These are phyloP conservation scores for Hipposideros larvatus DNA, from an alignment of 2,797 vertebrate genomes.

Conservation along the genomic window DNA sequence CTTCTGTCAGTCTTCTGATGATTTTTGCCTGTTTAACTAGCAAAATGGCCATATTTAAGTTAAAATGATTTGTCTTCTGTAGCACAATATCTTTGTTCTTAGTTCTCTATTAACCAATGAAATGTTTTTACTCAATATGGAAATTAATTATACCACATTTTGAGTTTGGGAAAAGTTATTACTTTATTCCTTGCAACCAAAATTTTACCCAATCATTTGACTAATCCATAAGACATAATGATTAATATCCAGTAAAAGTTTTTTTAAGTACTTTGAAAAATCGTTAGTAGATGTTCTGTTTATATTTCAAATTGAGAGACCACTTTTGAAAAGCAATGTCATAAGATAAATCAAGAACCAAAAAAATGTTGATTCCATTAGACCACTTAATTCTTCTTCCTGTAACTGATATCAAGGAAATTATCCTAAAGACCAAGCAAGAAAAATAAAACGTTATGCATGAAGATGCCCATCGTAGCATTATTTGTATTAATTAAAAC, in stretches of 20 bases:
- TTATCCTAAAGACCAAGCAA: constrained; percentile 51
- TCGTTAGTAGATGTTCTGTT: constrained; percentile 2
- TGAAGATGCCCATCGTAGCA: neutral
- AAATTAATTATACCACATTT: constrained; percentile 42
- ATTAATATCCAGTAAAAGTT: constrained; percentile 21
- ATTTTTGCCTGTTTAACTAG: constrained; percentile 59
- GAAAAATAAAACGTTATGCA: constrained; percentile 47
- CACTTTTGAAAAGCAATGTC: constrained; percentile 48
- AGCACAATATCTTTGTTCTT: constrained; percentile 63
- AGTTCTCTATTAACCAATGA: constrained; percentile 59
- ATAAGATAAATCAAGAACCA: constrained; percentile 51
- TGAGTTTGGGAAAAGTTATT: constrained; percentile 26
- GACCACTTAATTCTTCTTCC: constrained; percentile 5
- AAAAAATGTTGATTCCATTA: constrained; percentile 35
- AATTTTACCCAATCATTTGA: constrained; percentile 34
- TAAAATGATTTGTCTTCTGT: constrained; percentile 32
- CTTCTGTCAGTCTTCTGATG: constrained; percentile 50
- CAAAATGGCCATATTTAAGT: constrained; percentile 70
- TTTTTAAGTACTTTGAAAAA: constrained; percentile 49
- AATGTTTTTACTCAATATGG: constrained; percentile 65
- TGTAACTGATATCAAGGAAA: neutral
- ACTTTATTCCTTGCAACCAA: constrained; percentile 33
- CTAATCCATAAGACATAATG: constrained; percentile 20
- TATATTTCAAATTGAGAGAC: constrained; percentile 42
- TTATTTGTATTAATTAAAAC: constrained; percentile 42